Percentiles rank a stretch among this genome's conserved stretches.
Conservation (phyloP, 2,888 invertebrate genomes). For the Eugnorisma glareosa region DNA sequence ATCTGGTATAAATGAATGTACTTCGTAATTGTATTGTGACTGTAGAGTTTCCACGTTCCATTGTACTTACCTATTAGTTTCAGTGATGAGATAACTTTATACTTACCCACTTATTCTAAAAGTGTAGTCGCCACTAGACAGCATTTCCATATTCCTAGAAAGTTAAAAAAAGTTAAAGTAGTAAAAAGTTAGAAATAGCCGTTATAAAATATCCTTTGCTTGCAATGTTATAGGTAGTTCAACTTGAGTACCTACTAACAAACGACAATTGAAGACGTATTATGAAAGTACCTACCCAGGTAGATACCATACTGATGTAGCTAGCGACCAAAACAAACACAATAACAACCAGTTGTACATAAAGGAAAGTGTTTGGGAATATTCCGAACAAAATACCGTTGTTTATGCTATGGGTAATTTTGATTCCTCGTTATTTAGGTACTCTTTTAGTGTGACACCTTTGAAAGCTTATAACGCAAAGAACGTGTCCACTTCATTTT, state of each 20-base stretch:
- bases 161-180: not conserved
- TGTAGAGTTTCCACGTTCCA: not conserved
- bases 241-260: not conserved
- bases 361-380: constrained; percentile 1
- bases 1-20: not conserved
- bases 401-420: not conserved
- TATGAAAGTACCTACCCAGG: not conserved
- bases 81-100: no score
- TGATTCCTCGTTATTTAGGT: not conserved
- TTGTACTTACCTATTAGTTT: no score
- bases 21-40: not conserved
- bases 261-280: not conserved
- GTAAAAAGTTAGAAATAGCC: not conserved
- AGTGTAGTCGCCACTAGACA: not conserved
- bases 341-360: constrained; percentile 1
- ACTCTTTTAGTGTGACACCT: no score
- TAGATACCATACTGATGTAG: not conserved
- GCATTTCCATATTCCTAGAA: not conserved
- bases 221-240: not conserved
- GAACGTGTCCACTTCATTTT: no score
- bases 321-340: not conserved
- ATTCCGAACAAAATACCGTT: not conserved
- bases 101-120: no score
- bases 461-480: no score
- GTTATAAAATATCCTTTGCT: not conserved